Evolutionary conservation across 2,113 vertebrate species (phyloP), one percentile per base, ranked within the genome.

Genomic region (Chionomys nivalis): DNA sequence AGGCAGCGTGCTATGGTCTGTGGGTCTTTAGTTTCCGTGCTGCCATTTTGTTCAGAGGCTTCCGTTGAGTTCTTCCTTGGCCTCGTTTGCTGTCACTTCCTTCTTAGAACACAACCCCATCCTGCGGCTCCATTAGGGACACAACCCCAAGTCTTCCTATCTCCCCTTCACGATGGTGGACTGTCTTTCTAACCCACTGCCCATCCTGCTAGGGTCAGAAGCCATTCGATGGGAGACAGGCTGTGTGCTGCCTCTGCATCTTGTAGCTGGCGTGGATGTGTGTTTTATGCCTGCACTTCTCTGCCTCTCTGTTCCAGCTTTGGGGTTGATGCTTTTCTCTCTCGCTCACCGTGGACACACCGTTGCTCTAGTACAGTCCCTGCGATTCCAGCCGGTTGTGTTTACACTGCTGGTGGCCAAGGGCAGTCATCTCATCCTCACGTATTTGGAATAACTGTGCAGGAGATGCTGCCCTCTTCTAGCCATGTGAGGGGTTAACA

Each of bases 361-460:
- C 0, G 17, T 3, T 36, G 28, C 75, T 73, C n/a, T 31, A n/a
- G 47, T 42, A 3, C 24, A 61, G 28, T 58, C n/a, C 39, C 70
- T 28, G 36, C 3, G 1, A 10, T 12, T 44, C 61, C 12, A 17
- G 19, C 77, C 72, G 52, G 7, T 36, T 26, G 28, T 33, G 33
- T 47, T 58, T 26, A 3, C n/a, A 63, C n/a, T 12, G 16, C 73
- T 11, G 39, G 47, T 52, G 9, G 61, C 16, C 39, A 5, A 31
- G 55, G 36, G 5, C 44, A 44, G 19, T 70, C 36, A 14, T 13
- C 28, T 52, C 1, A 1, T 63, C 7, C 9, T 2, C 3, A 21
- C 0, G 0, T 26, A 19, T 55, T 31, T 10, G 1, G 65, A 85
- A 63, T 81, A 42, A 7, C 11, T 1, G 0, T 10, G 7, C 47